Evolutionary conservation across 2,113 vertebrate genomes (phyloP).

Genomic region (Tetrao urogallus): DNA sequence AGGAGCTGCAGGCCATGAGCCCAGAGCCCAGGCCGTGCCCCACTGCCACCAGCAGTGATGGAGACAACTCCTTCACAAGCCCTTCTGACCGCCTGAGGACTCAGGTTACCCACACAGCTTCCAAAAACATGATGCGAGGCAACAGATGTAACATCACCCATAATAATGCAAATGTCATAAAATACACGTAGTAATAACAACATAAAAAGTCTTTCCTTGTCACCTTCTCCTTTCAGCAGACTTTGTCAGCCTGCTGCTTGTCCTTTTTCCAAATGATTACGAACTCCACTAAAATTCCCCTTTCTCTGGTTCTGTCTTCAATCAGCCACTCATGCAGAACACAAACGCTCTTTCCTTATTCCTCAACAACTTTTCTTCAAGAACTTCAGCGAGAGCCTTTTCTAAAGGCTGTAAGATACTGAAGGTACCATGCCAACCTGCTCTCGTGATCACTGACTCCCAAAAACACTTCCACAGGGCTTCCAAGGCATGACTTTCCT

Average conservation of each 20-base stretch:
- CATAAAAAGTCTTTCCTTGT: neutral
- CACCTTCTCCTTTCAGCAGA: neutral
- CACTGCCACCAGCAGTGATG: accelerated
- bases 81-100: accelerated
- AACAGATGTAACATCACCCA: neutral
- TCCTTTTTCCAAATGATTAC: neutral
- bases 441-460: neutral
- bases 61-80: neutral
- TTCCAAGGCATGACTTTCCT: neutral
- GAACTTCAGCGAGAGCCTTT: neutral
- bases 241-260: neutral
- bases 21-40: neutral
- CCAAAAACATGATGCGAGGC: neutral
- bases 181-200: neutral
- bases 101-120: neutral
- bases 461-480: neutral
- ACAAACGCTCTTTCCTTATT: neutral
- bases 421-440: neutral
- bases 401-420: neutral
- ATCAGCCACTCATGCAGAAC: neutral
- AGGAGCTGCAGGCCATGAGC: accelerated
- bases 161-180: no score
- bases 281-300: neutral
- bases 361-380: neutral
- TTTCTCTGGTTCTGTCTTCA: neutral